Percentiles rank a stretch among this genome's conserved stretches.
Conservation (phyloP, 2,888 invertebrate genomes). For the Drosophila anceps region DNA sequence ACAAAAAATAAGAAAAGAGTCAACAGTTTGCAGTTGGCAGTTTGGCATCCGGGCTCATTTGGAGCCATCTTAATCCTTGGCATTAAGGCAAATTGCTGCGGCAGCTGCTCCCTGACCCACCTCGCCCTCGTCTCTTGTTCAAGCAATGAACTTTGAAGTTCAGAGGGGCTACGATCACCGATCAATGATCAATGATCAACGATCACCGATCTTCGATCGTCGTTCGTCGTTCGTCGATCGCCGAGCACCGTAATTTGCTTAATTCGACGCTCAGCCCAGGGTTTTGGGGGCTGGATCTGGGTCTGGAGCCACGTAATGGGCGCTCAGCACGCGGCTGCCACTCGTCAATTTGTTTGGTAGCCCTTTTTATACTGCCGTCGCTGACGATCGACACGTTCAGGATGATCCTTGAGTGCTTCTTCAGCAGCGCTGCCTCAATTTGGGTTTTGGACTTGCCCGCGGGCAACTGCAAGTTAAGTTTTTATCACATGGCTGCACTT, state of each 20-base stretch:
- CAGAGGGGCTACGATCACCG: slow-evolving; percentile 18
- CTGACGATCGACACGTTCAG: slow-evolving; percentile 70
- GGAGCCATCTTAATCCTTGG: slow-evolving; percentile 69
- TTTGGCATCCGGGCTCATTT: slow-evolving; percentile 51
- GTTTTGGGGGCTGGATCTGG: slow-evolving; percentile 31
- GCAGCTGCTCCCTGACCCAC: slow-evolving; percentile 31
- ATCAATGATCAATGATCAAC: slow-evolving; percentile 22
- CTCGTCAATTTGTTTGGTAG: slow-evolving; percentile 64
- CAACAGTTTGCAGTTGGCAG: slow-evolving; percentile 73
- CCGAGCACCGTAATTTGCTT: slow-evolving; percentile 81
- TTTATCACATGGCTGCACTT: slow-evolving; percentile 60
- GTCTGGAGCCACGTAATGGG: slow-evolving; percentile 52
- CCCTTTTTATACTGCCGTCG: slow-evolving; percentile 13
- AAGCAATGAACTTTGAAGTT: slow-evolving; percentile 48
- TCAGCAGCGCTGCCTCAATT: slow-evolving; percentile 56
- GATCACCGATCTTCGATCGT: slow-evolving; percentile 13
- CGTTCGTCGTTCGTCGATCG: slow-evolving; percentile 27
- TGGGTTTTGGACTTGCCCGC: slow-evolving; percentile 45
- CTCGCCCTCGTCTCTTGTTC: slow-evolving; percentile 36
- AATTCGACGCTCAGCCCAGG: slow-evolving; percentile 77
- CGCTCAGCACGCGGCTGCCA: slow-evolving; percentile 77
- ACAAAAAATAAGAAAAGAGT: slow-evolving; percentile 65
- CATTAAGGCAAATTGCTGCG: slow-evolving; percentile 78
- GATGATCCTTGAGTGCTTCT: slow-evolving; percentile 60
- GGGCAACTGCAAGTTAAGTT: slow-evolving; percentile 57